A percentile compares a stretch with the other conserved stretches of the same genome.
These are phyloP conservation scores for Smutsia temminckii DNA, from an alignment of 2,797 vertebrate species.

Conservation along the genomic window DNA sequence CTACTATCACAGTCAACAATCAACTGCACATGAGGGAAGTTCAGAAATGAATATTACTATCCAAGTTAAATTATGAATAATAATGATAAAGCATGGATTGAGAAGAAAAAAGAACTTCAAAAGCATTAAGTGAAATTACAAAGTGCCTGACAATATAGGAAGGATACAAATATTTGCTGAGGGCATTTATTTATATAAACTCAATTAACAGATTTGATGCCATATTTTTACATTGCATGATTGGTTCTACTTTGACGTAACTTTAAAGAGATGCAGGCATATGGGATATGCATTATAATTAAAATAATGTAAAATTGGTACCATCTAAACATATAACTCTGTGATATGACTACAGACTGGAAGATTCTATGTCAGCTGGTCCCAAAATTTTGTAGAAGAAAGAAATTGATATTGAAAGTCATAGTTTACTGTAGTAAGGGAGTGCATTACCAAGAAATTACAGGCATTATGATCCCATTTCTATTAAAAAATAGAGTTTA, in stretches of 20 bases:
- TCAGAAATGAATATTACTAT: neutral
- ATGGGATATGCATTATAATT: neutral
- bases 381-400: neutral
- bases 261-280: constrained; percentile 5
- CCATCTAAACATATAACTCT: constrained; percentile 8
- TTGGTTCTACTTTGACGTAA: neutral
- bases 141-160: neutral
- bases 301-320: neutral
- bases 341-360: neutral
- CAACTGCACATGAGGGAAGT: neutral
- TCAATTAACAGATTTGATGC: neutral
- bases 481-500: neutral
- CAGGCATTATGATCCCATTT: neutral
- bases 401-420: neutral
- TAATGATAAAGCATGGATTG: neutral
- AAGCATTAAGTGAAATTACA: constrained; percentile 21
- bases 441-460: neutral
- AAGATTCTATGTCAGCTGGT: neutral
- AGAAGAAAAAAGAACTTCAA: neutral
- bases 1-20: neutral
- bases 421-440: neutral
- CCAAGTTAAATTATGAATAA: neutral
- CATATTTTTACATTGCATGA: neutral
- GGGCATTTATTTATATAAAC: neutral
- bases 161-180: neutral